Conservation (phyloP, 2,888 invertebrate species). For the Oligia strigilis region DNA sequence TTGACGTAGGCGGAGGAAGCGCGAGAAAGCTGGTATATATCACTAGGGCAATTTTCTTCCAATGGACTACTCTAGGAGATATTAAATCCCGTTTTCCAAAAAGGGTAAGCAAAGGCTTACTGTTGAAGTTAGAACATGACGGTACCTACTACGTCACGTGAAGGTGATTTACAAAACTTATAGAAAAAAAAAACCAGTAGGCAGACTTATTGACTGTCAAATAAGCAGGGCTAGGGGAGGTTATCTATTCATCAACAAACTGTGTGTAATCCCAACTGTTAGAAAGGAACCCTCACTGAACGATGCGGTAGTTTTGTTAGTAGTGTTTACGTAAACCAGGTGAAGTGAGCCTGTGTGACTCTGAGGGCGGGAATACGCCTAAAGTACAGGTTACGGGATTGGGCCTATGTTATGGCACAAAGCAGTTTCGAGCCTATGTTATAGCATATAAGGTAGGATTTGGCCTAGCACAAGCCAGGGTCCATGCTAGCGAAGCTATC, state of each 20-base stretch:
- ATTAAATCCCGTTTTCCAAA: neutral
- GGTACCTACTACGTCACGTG: neutral
- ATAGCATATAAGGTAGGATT: neutral
- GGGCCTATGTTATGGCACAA: neutral
- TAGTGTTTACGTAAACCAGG: neutral
- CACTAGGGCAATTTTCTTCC: neutral
- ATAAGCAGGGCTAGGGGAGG: neutral
- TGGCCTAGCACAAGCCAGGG: constrained; percentile 5
- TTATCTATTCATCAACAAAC: neutral
- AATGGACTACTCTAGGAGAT: too few species aligned
- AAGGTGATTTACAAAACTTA: neutral
- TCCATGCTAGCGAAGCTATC: constrained; percentile 60
- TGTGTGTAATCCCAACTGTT: neutral
- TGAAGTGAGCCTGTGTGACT: neutral
- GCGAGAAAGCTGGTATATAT: constrained; percentile 16
- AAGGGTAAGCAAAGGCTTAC: neutral
- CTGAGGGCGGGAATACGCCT: neutral
- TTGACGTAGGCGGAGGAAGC: constrained; percentile 59
- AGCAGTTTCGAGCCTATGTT: constrained; percentile 4
- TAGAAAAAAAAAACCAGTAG: neutral
- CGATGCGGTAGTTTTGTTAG: neutral
- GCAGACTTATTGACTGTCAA: neutral
- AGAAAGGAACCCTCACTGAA: neutral
- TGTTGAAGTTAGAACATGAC: too few species aligned
- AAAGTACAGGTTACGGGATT: neutral